phyloP scores from a whole-genome alignment of 2,113 vertebrate species.

The Acanthochromis polyacanthus region DNA sequence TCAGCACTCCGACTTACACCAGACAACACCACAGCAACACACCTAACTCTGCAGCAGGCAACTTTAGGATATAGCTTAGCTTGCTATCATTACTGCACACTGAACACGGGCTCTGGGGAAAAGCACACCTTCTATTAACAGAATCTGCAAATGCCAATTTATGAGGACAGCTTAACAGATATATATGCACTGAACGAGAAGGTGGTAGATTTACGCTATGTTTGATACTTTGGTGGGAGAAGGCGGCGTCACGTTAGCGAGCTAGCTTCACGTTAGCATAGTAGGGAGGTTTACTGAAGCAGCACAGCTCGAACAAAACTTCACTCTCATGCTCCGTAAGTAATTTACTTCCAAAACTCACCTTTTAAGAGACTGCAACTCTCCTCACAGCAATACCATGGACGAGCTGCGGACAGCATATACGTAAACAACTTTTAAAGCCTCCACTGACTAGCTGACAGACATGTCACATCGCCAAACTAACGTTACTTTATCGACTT shows the following conservation, averaged over 20 bases:
- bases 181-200: too few species aligned
- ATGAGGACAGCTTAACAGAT: too few species aligned
- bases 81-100: too few species aligned
- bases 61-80: too few species aligned
- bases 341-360: conserved; percentile 35
- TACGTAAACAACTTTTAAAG: background rate
- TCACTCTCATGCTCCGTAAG: conserved; percentile 17
- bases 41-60: too few species aligned
- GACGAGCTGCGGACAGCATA: background rate
- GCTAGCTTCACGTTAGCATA: conserved; percentile 45
- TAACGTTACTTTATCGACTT: conserved; percentile 31
- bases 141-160: too few species aligned
- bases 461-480: conserved; percentile 45
- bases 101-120: too few species aligned
- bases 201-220: too few species aligned
- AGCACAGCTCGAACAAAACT: conserved; percentile 17
- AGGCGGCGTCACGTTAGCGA: conserved; percentile 9
- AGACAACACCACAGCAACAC: too few species aligned
- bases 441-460: conserved; percentile 12
- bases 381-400: conserved; percentile 30
- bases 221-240: background rate
- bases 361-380: conserved; percentile 37
- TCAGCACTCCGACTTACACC: too few species aligned
- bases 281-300: background rate
- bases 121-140: too few species aligned